Base-by-base conservation (phyloP, 2,888 invertebrate species). In the Lordiphosa andalusiaca region DNA sequence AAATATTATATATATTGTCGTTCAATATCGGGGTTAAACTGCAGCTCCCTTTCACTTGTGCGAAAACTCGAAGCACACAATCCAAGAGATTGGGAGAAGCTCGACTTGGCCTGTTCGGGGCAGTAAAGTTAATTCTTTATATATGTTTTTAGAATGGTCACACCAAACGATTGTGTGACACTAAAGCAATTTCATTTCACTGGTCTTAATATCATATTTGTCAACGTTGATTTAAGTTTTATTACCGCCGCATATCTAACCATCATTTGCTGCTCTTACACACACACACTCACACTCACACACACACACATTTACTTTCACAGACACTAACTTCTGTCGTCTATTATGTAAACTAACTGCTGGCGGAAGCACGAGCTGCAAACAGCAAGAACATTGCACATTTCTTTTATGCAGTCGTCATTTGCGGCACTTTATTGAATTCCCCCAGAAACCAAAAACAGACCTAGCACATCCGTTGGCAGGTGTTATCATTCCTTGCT, bases 351-450 rank as follows among this genome's bases (percentile, higher is more conserved):
- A 36, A 30, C 57, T 65, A 63, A 63, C 65, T 63, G 63, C 66
- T 66, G 66, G 40, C 63, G 63, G 66, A 65, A 65, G 66, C 66
- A 47, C 57, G 65, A 63, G 66, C 66, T 57, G 63, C 65, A 56
- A 13, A 16, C 30, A 30, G 44, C 30, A 36, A 62, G 64, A 50
- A 66, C 50, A 58, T 66, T 63, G 63, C 61, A 53, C 65, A 58
- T 39, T 67, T 46, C 37, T 52, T 59, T 62, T 61, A 46, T 44
- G 53, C 54, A 49, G 62, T 69, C 63, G 73, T 76, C 68, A 62
- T 51, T 56, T 58, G 52, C 65, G 67, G 65, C 53, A 63, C 60
- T 82, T 80, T 77, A 83, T 77, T 77, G 81, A 83, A 72, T 81
- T 73, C 55, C 48, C 48, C 49, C 3, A n/a, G 30, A 38, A 64